These are phyloP conservation scores for Puma concolor DNA, from an alignment of 2,113 vertebrate genomes.

Conservation along the genomic window DNA sequence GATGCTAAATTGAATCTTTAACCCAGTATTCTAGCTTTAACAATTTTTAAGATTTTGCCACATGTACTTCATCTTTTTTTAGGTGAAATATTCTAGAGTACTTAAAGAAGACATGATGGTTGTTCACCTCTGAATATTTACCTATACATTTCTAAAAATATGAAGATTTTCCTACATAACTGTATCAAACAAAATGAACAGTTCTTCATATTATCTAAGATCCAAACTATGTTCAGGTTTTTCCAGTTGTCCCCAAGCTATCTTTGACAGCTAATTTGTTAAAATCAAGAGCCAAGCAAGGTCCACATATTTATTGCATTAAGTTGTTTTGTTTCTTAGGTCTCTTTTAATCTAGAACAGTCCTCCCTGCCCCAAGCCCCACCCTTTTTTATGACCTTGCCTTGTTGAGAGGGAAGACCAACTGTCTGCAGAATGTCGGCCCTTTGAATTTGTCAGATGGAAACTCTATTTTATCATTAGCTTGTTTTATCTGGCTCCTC, in stretches of 20 bases:
- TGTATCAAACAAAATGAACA: neutral
- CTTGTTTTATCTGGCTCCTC: neutral
- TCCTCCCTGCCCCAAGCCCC: neutral
- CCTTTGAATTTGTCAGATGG: neutral
- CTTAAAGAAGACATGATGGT: neutral
- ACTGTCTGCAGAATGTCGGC: neutral
- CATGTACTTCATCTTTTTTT: neutral
- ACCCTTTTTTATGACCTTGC: neutral
- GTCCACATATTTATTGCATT: neutral
- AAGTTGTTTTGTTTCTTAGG: neutral
- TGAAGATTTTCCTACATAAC: neutral
- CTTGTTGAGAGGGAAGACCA: neutral
- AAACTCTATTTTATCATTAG: neutral
- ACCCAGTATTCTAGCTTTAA: neutral
- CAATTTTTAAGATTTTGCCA: neutral
- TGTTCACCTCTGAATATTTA: neutral
- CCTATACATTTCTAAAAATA: neutral
- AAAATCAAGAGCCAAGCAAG: neutral
- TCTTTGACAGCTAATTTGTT: neutral
- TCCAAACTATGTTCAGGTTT: neutral
- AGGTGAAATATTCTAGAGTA: neutral
- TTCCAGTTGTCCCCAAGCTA: neutral
- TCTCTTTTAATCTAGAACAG: neutral
- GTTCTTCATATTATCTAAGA: neutral
- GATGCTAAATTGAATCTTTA: neutral